Evolutionary conservation across 2,888 invertebrate genomes (phyloP).

Genomic region (Ectropis crepuscularia): DNA sequence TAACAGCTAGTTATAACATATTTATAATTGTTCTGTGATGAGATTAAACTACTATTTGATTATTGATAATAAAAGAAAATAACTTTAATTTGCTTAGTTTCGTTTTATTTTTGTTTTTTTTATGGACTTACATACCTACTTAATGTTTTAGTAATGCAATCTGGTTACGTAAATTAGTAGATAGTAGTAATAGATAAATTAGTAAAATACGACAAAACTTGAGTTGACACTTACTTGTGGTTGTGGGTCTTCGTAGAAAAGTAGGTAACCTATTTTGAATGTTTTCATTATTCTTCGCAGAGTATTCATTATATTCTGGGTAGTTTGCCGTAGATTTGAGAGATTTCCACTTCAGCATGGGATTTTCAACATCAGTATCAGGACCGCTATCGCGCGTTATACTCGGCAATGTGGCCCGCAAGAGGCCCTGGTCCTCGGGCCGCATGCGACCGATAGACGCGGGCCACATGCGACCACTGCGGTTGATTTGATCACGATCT

Average conservation of each 20-base stretch:
- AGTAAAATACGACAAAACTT: no score
- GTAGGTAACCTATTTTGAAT: slow-evolving; percentile 63
- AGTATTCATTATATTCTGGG: slow-evolving; percentile 64
- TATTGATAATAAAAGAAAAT: no score
- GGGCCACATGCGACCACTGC: background rate
- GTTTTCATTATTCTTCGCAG: slow-evolving; percentile 64
- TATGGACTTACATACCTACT: no score
- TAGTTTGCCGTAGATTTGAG: slow-evolving; percentile 42
- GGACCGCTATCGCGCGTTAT: background rate
- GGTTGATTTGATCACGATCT: background rate
- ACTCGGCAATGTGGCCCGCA: background rate
- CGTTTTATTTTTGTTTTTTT: no score
- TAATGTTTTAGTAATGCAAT: no score
- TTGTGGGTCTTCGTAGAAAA: slow-evolving; percentile 50
- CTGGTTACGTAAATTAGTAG: no score
- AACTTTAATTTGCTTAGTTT: no score
- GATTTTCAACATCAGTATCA: slow-evolving; percentile 9
- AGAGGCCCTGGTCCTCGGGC: background rate
- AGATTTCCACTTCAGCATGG: slow-evolving; percentile 19
- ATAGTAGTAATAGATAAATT: no score
- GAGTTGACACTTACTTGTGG: slow-evolving; percentile 59
- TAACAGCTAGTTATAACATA: no score
- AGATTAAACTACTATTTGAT: no score
- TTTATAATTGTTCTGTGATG: no score
- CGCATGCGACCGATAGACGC: background rate